These are phyloP conservation scores for Oxygymnocypris stewartii DNA, from an alignment of 2,113 vertebrate species.

Conservation along the genomic window DNA sequence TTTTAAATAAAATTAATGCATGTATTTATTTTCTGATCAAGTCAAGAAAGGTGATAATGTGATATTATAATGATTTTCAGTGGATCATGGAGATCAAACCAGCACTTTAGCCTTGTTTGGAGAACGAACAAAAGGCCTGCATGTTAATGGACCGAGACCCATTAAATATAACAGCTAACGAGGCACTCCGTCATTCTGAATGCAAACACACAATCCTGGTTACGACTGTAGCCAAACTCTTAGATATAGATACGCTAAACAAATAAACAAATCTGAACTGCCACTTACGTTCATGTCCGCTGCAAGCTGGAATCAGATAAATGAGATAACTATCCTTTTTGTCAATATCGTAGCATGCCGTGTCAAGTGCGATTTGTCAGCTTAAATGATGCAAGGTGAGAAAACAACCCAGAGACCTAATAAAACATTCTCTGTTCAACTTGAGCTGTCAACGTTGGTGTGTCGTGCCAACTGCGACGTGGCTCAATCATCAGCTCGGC, in stretches of 20 bases:
- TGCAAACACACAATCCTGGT: background rate
- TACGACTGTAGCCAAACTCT: constrained; percentile 1
- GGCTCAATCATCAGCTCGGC: constrained; percentile 35
- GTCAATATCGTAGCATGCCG: constrained; percentile 40
- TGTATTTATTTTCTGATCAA: background rate
- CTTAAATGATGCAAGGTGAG: constrained; percentile 52
- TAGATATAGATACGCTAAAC: constrained; percentile 7
- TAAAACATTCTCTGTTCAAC: constrained; percentile 33
- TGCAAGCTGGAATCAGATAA: constrained; percentile 30
- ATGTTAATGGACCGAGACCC: background rate
- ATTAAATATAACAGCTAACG: constrained; percentile 23
- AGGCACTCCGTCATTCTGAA: background rate
- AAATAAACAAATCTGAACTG: constrained; percentile 34
- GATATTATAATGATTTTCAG: background rate
- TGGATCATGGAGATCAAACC: background rate
- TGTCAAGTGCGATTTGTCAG: constrained; percentile 47
- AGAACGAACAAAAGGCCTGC: constrained; percentile 8
- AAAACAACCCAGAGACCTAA: constrained; percentile 46
- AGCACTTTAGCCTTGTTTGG: constrained; percentile 14
- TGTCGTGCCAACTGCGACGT: constrained; percentile 14
- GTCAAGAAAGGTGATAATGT: background rate
- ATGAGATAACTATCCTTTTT: constrained; percentile 40
- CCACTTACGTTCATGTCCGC: background rate
- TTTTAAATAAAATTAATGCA: too few species aligned
- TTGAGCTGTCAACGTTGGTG: constrained; percentile 21